Evolutionary conservation across 2,113 vertebrate species (phyloP).

Genomic region (Nanorana parkeri): DNA sequence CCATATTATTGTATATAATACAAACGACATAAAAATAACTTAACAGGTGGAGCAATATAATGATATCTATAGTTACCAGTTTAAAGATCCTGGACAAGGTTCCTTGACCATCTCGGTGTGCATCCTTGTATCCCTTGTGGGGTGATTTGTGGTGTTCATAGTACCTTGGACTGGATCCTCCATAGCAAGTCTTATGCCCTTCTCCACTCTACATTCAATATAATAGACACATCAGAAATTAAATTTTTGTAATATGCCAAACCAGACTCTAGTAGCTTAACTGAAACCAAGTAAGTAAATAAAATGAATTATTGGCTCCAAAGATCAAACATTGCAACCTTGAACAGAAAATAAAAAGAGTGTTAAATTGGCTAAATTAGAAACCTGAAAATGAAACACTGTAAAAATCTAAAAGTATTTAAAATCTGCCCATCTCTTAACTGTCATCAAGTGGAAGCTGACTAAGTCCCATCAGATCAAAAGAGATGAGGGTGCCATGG

Average conservation of each 20-base stretch:
- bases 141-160: conserved; percentile 75
- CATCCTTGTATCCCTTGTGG: conserved; percentile 87
- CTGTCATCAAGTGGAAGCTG: too few relatives aligned
- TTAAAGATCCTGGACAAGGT: conserved; percentile 96
- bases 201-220: conserved; percentile 77
- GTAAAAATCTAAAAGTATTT: not conserved
- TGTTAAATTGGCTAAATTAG: not conserved
- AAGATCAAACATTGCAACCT: not conserved
- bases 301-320: not conserved
- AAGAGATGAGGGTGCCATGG: too few relatives aligned
- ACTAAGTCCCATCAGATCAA: too few relatives aligned
- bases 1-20: too few relatives aligned
- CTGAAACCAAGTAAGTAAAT: not conserved
- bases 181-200: conserved; percentile 78
- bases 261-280: not conserved
- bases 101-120: conserved; percentile 86
- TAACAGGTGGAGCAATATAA: too few relatives aligned
- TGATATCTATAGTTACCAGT: conserved; percentile 80
- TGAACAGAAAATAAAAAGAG: not conserved
- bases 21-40: too few relatives aligned
- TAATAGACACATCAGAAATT: conserved; percentile 29
- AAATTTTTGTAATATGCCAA: not conserved
- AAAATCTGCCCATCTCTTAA: not conserved
- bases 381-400: not conserved
- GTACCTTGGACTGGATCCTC: conserved; percentile 71